A percentile compares a stretch with the other conserved stretches of the same genome.
Evolutionary conservation across 30 jellyfish, hydroid and myxozoan species (phyloP).

Genomic region (Phacellophora camtschatica): DNA sequence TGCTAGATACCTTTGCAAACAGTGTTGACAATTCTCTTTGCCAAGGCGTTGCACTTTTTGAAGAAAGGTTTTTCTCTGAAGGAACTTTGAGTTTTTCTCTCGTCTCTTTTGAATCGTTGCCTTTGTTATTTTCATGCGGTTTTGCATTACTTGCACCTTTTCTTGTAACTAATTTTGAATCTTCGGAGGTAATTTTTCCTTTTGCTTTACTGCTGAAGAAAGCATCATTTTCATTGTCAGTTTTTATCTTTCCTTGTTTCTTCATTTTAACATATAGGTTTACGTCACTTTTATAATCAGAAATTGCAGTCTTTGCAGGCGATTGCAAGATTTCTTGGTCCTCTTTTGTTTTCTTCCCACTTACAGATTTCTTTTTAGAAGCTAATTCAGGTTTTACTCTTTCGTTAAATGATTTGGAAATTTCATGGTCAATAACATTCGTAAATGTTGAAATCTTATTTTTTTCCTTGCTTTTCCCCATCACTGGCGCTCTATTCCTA

Average conservation of each 20-base stretch:
- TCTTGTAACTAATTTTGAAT: conserved; percentile 23
- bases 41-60: background rate
- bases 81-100: background rate
- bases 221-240: background rate
- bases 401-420: too few species aligned
- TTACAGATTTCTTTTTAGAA: too few species aligned
- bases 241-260: background rate
- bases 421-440: too few species aligned
- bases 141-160: background rate
- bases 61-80: background rate
- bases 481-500: too few species aligned
- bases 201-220: background rate
- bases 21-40: conserved; percentile 40
- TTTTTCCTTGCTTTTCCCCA: too few species aligned
- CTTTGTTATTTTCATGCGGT: background rate
- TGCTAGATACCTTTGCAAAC: conserved; percentile 30
- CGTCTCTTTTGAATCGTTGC: background rate
- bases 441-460: too few species aligned
- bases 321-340: background rate
- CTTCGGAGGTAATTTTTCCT: background rate
- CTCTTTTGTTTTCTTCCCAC: background rate
- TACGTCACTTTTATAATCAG: background rate
- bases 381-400: too few species aligned
- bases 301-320: background rate
- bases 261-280: background rate